Evolutionary conservation across 2,888 invertebrate species (phyloP).

Genomic region (Drosophila emarginata): DNA sequence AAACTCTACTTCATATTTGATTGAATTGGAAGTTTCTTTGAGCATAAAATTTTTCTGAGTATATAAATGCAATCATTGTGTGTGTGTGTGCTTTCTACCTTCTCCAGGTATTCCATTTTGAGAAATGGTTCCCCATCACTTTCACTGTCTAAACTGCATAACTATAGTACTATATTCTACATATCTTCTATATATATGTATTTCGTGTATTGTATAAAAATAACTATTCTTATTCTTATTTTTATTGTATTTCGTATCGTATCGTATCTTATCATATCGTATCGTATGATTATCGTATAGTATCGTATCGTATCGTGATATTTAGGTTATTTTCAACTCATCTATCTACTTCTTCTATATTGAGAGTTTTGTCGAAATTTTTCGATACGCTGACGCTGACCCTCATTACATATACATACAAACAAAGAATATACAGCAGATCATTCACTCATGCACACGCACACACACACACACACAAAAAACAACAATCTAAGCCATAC

Average conservation of each 20-base stretch:
- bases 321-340: not conserved
- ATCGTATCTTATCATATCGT: constrained; percentile 31
- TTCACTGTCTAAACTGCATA: constrained; percentile 7
- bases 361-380: not conserved
- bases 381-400: not conserved
- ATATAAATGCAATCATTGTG: not conserved
- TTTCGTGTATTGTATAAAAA: constrained; percentile 52
- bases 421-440: not conserved
- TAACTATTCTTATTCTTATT: constrained; percentile 34
- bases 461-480: not conserved
- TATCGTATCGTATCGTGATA: constrained; percentile 37
- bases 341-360: not conserved
- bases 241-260: constrained; percentile 21
- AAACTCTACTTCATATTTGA: too few species aligned
- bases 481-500: not conserved
- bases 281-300: constrained; percentile 35
- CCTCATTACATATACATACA: not conserved
- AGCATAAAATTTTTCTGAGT: not conserved
- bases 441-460: constrained; percentile 6
- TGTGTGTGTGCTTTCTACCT: not conserved
- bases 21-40: too few species aligned
- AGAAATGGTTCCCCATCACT: not conserved
- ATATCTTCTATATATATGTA: constrained; percentile 11
- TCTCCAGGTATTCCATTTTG: not conserved
- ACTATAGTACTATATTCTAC: not conserved